phyloP scores from a whole-genome alignment of 2,797 vertebrate species.

The Erethizon dorsatum region DNA sequence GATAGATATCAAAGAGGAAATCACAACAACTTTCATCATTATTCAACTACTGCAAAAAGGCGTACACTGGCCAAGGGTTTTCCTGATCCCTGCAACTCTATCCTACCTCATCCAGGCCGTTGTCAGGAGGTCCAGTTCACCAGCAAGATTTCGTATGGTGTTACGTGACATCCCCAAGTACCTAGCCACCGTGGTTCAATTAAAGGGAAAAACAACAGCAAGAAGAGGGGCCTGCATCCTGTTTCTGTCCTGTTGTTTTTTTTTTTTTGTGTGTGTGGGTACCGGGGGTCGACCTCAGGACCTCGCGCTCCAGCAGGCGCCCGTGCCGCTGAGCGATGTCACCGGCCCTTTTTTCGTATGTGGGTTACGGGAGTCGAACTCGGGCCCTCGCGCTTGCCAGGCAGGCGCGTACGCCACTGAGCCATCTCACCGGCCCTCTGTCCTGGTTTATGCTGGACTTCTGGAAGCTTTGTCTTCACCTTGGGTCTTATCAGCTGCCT shows the following conservation, averaged over 20 bases:
- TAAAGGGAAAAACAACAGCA: neutral
- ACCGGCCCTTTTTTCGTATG: too few species aligned
- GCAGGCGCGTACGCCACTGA: too few species aligned
- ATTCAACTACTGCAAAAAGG: slow-evolving; percentile 61
- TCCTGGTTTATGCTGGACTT: neutral
- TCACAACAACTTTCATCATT: slow-evolving; percentile 46
- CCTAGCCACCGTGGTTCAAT: neutral
- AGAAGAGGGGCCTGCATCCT: neutral
- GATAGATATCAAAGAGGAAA: slow-evolving; percentile 60
- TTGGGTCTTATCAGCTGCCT: neutral
- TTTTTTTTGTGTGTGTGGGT: too few species aligned
- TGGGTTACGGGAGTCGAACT: too few species aligned
- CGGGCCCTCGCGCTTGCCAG: too few species aligned
- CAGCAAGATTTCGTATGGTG: neutral
- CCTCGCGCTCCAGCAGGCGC: too few species aligned
- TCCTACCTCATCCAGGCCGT: neutral
- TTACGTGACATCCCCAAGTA: neutral
- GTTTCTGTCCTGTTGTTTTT: neutral
- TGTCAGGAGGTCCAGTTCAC: neutral
- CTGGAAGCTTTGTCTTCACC: too few species aligned
- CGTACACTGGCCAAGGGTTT: neutral
- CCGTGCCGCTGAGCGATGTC: too few species aligned
- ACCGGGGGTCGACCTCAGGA: too few species aligned
- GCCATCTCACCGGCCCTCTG: neutral
- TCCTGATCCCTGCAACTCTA: neutral